Conservation (phyloP, 2,113 vertebrate genomes). For the Limnothrissa miodon region DNA sequence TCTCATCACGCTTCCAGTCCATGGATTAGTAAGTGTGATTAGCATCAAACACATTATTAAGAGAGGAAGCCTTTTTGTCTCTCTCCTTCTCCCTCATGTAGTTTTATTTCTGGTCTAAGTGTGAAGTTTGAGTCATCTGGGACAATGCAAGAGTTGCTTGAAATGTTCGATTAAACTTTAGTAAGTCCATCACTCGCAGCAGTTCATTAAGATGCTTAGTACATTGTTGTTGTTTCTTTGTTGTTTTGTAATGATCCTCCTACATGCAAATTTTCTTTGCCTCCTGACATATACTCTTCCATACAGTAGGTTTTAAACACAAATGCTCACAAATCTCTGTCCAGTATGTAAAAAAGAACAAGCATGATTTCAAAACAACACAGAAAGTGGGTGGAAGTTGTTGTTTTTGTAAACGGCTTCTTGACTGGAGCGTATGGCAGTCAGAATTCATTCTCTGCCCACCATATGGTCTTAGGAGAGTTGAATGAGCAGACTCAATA, state of each 20-base stretch:
- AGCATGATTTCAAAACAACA: conserved; percentile 38
- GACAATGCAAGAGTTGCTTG: neutral
- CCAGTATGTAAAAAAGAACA: neutral
- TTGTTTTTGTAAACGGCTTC: conserved; percentile 37
- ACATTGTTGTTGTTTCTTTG: neutral
- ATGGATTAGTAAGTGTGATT: neutral
- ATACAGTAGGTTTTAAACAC: neutral
- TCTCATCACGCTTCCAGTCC: conserved; percentile 11
- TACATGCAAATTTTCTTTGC: too few relatives aligned
- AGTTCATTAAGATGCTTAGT: neutral
- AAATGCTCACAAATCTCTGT: conserved; percentile 4
- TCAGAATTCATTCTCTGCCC: neutral
- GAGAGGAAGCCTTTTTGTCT: neutral
- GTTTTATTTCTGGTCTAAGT: neutral
- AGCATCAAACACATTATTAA: conserved; percentile 15
- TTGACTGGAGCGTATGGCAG: conserved; percentile 29
- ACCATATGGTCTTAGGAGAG: neutral
- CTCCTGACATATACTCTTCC: neutral
- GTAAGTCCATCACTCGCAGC: neutral
- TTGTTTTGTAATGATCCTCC: neutral
- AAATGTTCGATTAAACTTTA: conserved; percentile 5
- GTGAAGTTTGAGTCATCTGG: neutral
- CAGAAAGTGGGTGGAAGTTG: conserved; percentile 40
- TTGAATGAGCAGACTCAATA: neutral
- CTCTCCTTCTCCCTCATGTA: neutral